Evolutionary conservation across 2,113 vertebrate species (phyloP), one percentile per base, ranked within the genome.

Genomic region (Caloenas nicobarica): DNA sequence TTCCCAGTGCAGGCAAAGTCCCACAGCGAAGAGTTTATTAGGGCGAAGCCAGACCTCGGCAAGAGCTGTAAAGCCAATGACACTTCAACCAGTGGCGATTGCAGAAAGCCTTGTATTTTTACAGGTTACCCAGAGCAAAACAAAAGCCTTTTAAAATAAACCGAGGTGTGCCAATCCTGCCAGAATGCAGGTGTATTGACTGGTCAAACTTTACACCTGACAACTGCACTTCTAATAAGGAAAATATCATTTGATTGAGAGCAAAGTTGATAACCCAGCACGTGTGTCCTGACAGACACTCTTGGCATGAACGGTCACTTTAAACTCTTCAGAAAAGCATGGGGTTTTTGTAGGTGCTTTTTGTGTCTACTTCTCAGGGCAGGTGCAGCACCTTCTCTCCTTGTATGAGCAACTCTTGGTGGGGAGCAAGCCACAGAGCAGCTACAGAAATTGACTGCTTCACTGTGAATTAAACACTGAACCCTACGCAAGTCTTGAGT

Each of bases 251-350:
- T 1, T 53, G 58, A 4, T 2, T 3, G 29, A 60, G 44, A 42
- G 11, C 54, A 70, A 28, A 19, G 42, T 13, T 9, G 3, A 4
- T 38, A 38, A 38, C 17, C 10, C 3, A 0, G 26, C n/a, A 60
- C 6, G 0, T 4, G 51, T 29, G 40, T 60, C 73, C 89, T 40
- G n/a, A 8, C 7, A 0, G 19, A 7, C 0, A 0, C 56, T 33
- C 51, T 78, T 24, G 4, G 4, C 21, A 9, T 13, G 28, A 66
- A 11, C 7, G 3, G 3, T 36, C 34, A 6, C 10, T 42, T 26
- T 5, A 60, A 64, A 31, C 8, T 17, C 13, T 51, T 54, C 13
- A 38, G 68, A 29, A 56, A 61, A 81, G 29, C 19, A 2, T 61
- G 18, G 33, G 29, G 82, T 54, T 50, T 56, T 38, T 0, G 1